These are phyloP conservation scores for Porites lobata DNA, from an alignment of 92 coral and sea anemone species.

Conservation along the genomic window DNA sequence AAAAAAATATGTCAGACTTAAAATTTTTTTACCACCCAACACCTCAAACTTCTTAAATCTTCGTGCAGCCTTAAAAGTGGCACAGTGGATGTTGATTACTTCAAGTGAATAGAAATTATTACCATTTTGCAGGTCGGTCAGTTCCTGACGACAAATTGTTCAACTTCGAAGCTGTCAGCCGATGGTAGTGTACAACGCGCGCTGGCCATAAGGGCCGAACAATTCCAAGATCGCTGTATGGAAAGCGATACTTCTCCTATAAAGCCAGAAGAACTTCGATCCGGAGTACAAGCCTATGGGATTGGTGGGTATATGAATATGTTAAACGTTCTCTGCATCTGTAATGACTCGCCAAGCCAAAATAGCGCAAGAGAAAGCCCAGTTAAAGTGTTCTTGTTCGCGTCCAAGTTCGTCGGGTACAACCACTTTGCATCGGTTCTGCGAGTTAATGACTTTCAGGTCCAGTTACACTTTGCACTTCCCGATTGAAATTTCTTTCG, in stretches of 20 bases:
- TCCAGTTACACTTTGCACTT: too few species aligned
- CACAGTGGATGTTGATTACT: too few species aligned
- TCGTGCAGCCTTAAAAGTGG: too few species aligned
- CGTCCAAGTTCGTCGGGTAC: too few species aligned
- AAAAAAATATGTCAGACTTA: too few species aligned
- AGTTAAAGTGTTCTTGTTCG: too few species aligned
- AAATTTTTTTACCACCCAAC: too few species aligned
- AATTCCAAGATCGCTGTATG: constrained; percentile 34
- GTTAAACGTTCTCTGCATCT: background rate
- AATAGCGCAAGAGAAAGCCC: background rate
- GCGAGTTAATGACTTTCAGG: too few species aligned
- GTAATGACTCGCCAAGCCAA: background rate
- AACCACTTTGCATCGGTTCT: too few species aligned
- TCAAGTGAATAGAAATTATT: too few species aligned
- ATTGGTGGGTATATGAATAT: constrained; percentile 1
- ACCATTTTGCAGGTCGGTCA: constrained; percentile 30
- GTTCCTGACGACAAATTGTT: constrained; percentile 34
- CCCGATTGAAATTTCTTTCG: too few species aligned
- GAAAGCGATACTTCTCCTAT: constrained; percentile 34
- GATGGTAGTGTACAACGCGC: constrained; percentile 20
- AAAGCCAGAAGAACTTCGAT: constrained; percentile 9
- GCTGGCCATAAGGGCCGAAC: constrained; percentile 45
- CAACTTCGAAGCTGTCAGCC: constrained; percentile 30
- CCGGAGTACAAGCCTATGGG: constrained; percentile 23
- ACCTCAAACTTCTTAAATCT: too few species aligned